Evolutionary conservation across 2,888 invertebrate species (phyloP).

Genomic region (Melipona bicolor): DNA sequence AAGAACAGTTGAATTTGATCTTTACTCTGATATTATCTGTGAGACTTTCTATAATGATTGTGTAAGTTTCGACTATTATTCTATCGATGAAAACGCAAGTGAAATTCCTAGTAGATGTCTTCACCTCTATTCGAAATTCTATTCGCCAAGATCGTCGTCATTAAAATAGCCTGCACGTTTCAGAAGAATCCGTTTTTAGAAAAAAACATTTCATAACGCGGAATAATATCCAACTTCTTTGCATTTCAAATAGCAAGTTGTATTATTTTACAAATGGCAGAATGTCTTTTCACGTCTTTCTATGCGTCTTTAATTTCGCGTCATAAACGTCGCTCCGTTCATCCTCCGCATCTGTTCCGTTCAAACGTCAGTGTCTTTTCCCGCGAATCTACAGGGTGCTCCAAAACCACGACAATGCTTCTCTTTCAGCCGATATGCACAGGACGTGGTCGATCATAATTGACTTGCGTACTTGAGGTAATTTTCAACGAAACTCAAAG

Average conservation of each 20-base stretch:
- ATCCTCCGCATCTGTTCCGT: neutral
- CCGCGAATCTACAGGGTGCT: conserved; percentile 2
- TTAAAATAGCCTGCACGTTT: neutral
- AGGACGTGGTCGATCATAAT: neutral
- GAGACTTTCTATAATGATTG: too few relatives aligned
- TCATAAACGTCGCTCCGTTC: conserved; percentile 6
- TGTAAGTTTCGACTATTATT: too few relatives aligned
- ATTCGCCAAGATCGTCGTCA: neutral
- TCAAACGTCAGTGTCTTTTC: conserved; percentile 7
- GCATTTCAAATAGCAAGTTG: neutral
- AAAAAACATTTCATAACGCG: neutral
- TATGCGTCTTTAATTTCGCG: neutral
- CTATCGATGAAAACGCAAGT: too few relatives aligned
- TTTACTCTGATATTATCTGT: too few relatives aligned
- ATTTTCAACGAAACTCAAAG: too few relatives aligned
- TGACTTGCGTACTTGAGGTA: too few relatives aligned
- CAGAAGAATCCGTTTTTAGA: too few relatives aligned
- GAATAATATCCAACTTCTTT: neutral
- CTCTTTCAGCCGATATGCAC: neutral
- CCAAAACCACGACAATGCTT: conserved; percentile 20
- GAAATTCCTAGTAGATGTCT: too few relatives aligned
- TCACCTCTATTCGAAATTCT: too few relatives aligned
- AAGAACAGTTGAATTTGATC: too few relatives aligned
- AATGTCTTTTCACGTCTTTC: neutral
- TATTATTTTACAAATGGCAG: neutral